A percentile compares a stretch with the other conserved stretches of the same genome.
Conservation (phyloP, 1,140 invertebrate species). For the Goniozus legneri region DNA sequence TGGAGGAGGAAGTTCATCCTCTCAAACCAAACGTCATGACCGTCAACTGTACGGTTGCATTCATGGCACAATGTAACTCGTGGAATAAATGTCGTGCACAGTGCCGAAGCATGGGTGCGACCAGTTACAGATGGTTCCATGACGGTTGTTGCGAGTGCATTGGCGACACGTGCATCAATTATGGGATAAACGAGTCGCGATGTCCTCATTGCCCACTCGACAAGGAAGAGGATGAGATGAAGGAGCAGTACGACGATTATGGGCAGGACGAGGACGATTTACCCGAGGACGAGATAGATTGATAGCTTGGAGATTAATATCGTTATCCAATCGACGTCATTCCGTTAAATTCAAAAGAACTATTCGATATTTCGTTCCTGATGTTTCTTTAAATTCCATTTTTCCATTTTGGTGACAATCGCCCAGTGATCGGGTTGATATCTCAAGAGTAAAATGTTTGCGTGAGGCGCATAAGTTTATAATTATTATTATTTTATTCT, state of each 20-base stretch:
- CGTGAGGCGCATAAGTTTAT: no score
- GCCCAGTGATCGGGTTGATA: no score
- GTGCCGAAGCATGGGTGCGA: slow-evolving; percentile 75
- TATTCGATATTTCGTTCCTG: no score
- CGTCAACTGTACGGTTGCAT: slow-evolving; percentile 90
- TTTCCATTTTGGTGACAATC: no score
- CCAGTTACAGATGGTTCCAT: slow-evolving; percentile 86
- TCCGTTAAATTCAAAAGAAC: no score
- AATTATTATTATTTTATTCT: no score
- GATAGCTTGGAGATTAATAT: slow-evolving; percentile 4
- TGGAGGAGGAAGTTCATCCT: slow-evolving; percentile 58
- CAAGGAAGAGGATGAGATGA: slow-evolving; percentile 31
- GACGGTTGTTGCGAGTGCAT: slow-evolving; percentile 94
- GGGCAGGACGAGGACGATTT: slow-evolving; percentile 43
- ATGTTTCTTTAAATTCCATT: no score
- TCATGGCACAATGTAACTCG: slow-evolving; percentile 86
- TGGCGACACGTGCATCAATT: slow-evolving; percentile 84
- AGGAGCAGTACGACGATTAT: slow-evolving; percentile 47
- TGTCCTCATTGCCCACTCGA: slow-evolving; percentile 45
- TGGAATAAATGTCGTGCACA: slow-evolving; percentile 79
- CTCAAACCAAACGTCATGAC: slow-evolving; percentile 63
- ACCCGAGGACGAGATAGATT: slow-evolving; percentile 31
- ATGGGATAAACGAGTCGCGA: slow-evolving; percentile 85
- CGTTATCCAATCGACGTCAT: neutral
- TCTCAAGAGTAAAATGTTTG: no score